Conservation (phyloP, 53 echinoderm and acorn worm genomes). For the Echinarachnius parma region DNA sequence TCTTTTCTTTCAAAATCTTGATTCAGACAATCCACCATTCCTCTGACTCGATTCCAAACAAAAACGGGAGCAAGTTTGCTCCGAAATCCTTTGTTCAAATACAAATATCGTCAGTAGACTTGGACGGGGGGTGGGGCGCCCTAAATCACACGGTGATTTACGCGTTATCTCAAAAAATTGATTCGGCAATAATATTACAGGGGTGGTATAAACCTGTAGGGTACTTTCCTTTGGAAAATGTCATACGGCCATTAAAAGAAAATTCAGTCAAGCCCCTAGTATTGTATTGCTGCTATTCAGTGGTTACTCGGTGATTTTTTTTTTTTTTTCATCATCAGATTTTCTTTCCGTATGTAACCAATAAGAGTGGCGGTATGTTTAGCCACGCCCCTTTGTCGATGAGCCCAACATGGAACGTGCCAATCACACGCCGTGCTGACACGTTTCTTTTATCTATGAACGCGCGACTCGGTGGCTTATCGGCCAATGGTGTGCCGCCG, state of each 20-base stretch:
- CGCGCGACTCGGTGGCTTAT: conserved; percentile 20
- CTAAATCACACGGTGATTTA: conserved; percentile 24
- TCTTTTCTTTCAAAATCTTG: not conserved
- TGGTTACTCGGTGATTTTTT: no score
- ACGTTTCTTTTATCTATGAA: conserved; percentile 36
- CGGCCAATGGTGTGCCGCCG: conserved; percentile 41
- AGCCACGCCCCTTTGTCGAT: conserved; percentile 36
- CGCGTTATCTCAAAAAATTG: conserved; percentile 12
- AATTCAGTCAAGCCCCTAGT: no score
- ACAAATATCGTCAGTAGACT: not conserved
- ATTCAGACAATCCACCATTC: not conserved
- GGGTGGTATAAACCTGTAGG: not conserved
- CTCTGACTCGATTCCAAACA: not conserved
- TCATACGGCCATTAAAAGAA: not conserved
- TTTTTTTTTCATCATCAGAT: no score
- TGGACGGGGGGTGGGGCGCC: no score
- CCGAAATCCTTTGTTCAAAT: conserved; percentile 30
- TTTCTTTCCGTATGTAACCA: conserved; percentile 25
- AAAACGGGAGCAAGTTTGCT: not conserved
- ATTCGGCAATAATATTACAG: conserved; percentile 21
- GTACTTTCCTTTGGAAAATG: not conserved
- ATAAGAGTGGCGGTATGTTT: conserved; percentile 9
- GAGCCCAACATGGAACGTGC: conserved; percentile 40
- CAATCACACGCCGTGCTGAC: conserved; percentile 40
- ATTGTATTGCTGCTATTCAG: no score